Evolutionary conservation across 2,113 vertebrate species (phyloP).

Genomic region (Lathamus discolor): DNA sequence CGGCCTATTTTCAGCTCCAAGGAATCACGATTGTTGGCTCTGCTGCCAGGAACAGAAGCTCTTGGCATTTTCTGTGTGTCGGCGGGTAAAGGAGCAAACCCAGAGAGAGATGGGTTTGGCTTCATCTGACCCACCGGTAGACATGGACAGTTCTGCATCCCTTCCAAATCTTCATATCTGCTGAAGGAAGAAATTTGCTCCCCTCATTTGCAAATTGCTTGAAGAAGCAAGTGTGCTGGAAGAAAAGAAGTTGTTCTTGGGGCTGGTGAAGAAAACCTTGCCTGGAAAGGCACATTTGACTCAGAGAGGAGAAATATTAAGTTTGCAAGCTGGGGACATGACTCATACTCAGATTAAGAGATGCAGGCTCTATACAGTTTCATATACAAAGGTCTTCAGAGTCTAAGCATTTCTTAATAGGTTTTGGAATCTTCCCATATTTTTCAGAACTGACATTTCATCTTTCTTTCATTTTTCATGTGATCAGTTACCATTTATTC

Average conservation of each 20-base stretch:
- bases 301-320: neutral
- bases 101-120: neutral
- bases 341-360: neutral
- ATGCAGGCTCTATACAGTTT: neutral
- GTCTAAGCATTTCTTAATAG: neutral
- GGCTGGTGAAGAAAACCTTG: neutral
- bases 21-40: conserved; percentile 67
- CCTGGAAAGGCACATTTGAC: neutral
- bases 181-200: neutral
- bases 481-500: neutral
- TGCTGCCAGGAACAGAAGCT: neutral
- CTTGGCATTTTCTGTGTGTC: neutral
- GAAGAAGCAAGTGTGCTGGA: neutral
- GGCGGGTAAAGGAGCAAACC: neutral
- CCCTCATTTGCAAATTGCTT: neutral
- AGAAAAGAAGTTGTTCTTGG: neutral
- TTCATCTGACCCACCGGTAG: neutral
- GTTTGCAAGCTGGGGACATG: neutral
- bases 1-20: conserved; percentile 38
- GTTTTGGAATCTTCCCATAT: neutral
- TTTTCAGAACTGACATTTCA: neutral
- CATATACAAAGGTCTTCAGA: neutral
- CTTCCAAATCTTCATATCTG: neutral
- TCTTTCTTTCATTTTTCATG: neutral
- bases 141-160: neutral